Base-by-base conservation (phyloP, 2,888 invertebrate genomes). In the Liposcelis brunnea region DNA sequence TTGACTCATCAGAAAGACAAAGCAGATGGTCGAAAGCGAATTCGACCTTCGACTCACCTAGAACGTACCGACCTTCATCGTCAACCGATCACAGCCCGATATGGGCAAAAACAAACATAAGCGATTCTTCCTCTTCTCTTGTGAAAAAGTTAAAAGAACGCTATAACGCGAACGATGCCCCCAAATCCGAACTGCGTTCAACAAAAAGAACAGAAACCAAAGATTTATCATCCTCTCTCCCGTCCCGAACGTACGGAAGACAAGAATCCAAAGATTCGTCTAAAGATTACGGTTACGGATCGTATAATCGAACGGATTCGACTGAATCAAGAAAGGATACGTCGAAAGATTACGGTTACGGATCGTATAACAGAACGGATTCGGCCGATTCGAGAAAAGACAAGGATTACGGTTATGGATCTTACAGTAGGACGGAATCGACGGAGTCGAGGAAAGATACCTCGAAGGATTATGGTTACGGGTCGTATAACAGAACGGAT, bases 31-130 rank as follows among this genome's bases (percentile, higher is more conserved):
- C 40, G n/a, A 18, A 16, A 18, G 12, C 40, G 21, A n/a, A 14
- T n/a, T 4, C 40, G 21, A 18, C 16, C 12, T 6, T 16, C 12
- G 40, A 40, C 12, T 21, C 40, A 19, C 40, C 40, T 5, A 14
- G n/a, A 18, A 21, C 40, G 16, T 40, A 8, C 19, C 40, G 40
- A 18, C 4, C 26, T 26, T 40, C 40, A 6, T 19, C 16, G 16
- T 40, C 40, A 7, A 21, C 16, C 16, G 40, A 40, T 12, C 40
- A 40, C 21, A 21, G 40, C 12, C 40, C 40, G n/a, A 21, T 40
- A 14, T 40, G 40, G 40, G 40, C 40, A 7, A 40, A 40, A 19
- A 16, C 40, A n/a, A 18, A 10, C 16, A 12, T 40, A 18, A 16
- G 21, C 19, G 16, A 16, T 18, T 19, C 19, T 11, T 21, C 40